A percentile compares a stretch with the other conserved stretches of the same genome.
Conservation (phyloP, 2,888 invertebrate species). For the Liopterus haemorrhoidalis region DNA sequence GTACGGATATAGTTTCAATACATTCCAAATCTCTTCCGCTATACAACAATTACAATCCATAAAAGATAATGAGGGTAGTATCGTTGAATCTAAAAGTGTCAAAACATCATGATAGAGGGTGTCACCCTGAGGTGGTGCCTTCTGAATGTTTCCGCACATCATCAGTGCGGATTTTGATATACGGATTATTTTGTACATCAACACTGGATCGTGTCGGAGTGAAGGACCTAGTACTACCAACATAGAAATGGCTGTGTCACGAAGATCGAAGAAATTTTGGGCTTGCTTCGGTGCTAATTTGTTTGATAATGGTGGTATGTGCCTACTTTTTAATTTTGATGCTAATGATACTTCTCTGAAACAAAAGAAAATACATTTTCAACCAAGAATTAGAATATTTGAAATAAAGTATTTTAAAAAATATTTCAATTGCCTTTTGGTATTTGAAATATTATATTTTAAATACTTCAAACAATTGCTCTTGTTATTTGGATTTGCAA, state of each 20-base stretch:
- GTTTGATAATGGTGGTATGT: conserved; percentile 49
- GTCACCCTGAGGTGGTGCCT: conserved; percentile 37
- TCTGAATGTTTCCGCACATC: conserved; percentile 36
- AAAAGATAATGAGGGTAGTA: conserved; percentile 85
- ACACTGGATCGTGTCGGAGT: conserved; percentile 76
- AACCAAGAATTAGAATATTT: conserved; percentile 1
- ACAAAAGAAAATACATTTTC: conserved; percentile 33
- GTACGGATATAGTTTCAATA: conserved; percentile 81
- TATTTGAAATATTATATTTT: conserved; percentile 4
- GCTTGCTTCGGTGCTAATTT: conserved; percentile 60
- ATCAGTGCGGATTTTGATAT: conserved; percentile 44
- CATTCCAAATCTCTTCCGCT: conserved; percentile 92
- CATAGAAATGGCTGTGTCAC: conserved; percentile 76
- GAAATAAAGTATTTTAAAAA: too few relatives aligned
- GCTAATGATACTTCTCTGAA: conserved; percentile 69
- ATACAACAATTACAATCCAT: conserved; percentile 93
- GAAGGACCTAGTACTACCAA: conserved; percentile 80
- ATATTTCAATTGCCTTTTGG: too few relatives aligned
- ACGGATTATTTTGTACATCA: conserved; percentile 79
- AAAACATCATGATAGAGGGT: conserved; percentile 76
- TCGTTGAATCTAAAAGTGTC: conserved; percentile 77
- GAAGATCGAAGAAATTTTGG: conserved; percentile 65
- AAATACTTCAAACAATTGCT: not conserved
- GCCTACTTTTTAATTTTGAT: conserved; percentile 59
- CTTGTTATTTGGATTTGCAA: not conserved